phyloP scores from a whole-genome alignment of 1,140 invertebrate species.

The Ctenoplectra terminalis region DNA sequence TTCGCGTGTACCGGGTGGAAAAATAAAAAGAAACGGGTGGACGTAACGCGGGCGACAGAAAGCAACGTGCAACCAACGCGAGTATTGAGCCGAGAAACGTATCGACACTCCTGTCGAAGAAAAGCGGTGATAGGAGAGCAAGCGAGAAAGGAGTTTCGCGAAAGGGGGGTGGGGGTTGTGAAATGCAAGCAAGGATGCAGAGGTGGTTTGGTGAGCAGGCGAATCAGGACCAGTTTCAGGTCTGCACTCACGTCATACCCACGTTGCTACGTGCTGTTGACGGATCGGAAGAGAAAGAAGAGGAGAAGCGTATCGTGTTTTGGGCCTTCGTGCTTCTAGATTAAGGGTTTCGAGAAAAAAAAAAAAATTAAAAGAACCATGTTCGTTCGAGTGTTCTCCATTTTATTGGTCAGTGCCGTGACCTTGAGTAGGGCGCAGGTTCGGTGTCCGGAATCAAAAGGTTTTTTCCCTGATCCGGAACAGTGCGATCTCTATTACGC shows the following conservation, averaged over 20 bases:
- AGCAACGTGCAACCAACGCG: neutral
- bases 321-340: neutral
- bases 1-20: neutral
- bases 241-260: conserved; percentile 67
- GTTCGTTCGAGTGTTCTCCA: conserved; percentile 13
- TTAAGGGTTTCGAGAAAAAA: neutral
- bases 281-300: neutral
- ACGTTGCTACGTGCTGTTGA: conserved; percentile 50
- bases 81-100: neutral
- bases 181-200: conserved; percentile 74
- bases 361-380: neutral
- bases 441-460: conserved; percentile 89
- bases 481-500: conserved; percentile 93
- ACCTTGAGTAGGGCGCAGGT: conserved; percentile 79
- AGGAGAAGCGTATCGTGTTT: neutral
- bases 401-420: conserved; percentile 31
- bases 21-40: conserved; percentile 20
- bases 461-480: conserved; percentile 89
- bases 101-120: conserved; percentile 3
- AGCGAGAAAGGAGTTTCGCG: conserved; percentile 77
- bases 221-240: conserved; percentile 76
- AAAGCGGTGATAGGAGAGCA: conserved; percentile 57
- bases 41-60: conserved; percentile 34
- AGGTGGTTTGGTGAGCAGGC: conserved; percentile 73
- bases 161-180: conserved; percentile 74